These are phyloP conservation scores for Cryptocephalus moraei DNA, from an alignment of 2,888 invertebrate species.

Conservation along the genomic window DNA sequence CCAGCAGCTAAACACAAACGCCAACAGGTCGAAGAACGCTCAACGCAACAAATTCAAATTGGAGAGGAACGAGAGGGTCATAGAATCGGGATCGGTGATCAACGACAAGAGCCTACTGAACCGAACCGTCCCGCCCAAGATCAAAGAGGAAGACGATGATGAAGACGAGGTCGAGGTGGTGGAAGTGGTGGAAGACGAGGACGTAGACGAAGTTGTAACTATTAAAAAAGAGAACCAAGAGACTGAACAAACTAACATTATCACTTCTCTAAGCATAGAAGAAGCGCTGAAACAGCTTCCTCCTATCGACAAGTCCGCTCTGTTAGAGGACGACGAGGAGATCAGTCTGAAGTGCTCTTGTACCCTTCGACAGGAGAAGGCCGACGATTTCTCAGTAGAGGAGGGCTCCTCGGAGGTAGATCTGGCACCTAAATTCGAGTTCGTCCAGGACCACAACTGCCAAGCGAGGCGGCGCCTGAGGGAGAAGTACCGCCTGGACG, in stretches of 20 bases:
- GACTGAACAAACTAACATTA: constrained; percentile 17
- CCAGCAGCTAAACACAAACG: constrained; percentile 34
- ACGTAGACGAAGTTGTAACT: constrained; percentile 9
- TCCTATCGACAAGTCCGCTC: constrained; percentile 45
- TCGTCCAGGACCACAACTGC: constrained; percentile 45
- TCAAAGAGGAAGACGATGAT: constrained; percentile 20
- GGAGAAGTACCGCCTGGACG: constrained; percentile 42
- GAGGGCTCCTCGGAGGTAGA: constrained; percentile 20
- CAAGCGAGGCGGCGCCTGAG: constrained; percentile 41
- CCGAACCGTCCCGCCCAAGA: constrained; percentile 4
- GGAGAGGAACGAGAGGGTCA: constrained; percentile 22
- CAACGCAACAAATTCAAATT: constrained; percentile 22
- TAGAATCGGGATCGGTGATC: constrained; percentile 32
- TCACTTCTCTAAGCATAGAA: constrained; percentile 41
- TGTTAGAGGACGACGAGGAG: constrained; percentile 21
- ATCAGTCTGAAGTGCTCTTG: constrained; percentile 24
- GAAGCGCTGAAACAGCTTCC: constrained; percentile 57
- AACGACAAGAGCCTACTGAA: constrained; percentile 25
- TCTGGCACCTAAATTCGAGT: constrained; percentile 32
- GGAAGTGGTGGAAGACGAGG: constrained; percentile 18
- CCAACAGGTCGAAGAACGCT: constrained; percentile 30
- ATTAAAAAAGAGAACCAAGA: constrained; percentile 17
- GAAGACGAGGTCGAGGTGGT: constrained; percentile 20
- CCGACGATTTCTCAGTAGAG: constrained; percentile 28
- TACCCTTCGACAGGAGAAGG: constrained; percentile 26